These are phyloP conservation scores for Criorhina ranunculi DNA, from an alignment of 2,888 invertebrate species.

Conservation along the genomic window DNA sequence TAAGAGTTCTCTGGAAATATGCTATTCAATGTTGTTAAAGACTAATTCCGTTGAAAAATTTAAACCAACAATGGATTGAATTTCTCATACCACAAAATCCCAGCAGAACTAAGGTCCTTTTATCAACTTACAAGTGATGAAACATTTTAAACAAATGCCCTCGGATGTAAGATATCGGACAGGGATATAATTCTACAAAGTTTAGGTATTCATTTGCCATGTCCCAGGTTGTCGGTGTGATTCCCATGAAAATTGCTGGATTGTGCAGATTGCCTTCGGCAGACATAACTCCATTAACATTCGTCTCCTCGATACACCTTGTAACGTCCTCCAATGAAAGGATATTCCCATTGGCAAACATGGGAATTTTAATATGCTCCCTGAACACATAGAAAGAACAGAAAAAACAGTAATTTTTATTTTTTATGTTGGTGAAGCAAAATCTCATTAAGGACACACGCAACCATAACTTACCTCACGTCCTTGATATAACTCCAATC, in stretches of 20 bases:
- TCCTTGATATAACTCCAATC: slow-evolving; percentile 97
- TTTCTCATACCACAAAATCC: no score
- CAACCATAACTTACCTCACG: slow-evolving; percentile 88
- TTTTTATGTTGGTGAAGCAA: slow-evolving; percentile 6
- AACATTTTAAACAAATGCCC: slow-evolving; percentile 99
- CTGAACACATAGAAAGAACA: slow-evolving; percentile 84
- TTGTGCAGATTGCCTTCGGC: slow-evolving; percentile 99
- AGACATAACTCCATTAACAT: slow-evolving; percentile 94
- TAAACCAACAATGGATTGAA: no score
- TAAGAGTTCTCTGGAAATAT: no score
- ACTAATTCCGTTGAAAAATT: no score
- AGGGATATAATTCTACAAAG: slow-evolving; percentile 92
- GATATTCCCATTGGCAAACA: slow-evolving; percentile 99
- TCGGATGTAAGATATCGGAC: slow-evolving; percentile 94
- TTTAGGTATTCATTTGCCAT: slow-evolving; percentile 95
- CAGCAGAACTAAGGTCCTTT: neutral
- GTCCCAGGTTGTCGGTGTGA: slow-evolving; percentile 93
- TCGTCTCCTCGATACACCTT: slow-evolving; percentile 93
- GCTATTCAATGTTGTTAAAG: no score
- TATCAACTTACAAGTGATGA: slow-evolving; percentile 92
- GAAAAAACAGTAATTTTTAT: slow-evolving; percentile 15
- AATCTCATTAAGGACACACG: slow-evolving; percentile 66
- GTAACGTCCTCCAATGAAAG: slow-evolving; percentile 94
- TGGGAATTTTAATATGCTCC: slow-evolving; percentile 94
- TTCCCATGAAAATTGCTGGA: slow-evolving; percentile 94